Evolutionary conservation across 1,140 invertebrate species (phyloP).

Genomic region (Trichomalopsis sarcophagae): DNA sequence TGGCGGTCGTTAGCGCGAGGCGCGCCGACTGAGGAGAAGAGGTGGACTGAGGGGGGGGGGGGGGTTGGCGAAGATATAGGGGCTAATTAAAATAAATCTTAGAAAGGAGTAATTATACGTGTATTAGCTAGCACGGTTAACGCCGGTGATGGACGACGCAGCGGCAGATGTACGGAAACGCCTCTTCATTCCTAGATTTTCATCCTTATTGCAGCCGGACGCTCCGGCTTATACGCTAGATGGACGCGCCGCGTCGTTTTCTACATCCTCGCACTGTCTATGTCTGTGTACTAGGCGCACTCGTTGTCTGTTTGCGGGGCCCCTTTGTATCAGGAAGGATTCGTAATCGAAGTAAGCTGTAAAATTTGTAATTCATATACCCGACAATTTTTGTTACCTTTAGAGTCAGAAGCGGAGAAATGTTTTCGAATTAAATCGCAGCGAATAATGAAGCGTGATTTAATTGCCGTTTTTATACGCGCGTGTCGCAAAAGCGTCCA

Average conservation of each 20-base stretch:
- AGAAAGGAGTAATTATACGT: slow-evolving; percentile 76
- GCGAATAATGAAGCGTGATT: too few species aligned
- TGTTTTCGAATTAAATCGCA: too few species aligned
- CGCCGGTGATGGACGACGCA: slow-evolving; percentile 72
- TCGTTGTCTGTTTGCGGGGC: neutral
- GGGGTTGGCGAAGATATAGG: slow-evolving; percentile 67
- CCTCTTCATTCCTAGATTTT: slow-evolving; percentile 75
- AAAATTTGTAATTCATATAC: too few species aligned
- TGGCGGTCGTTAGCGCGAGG: slow-evolving; percentile 44
- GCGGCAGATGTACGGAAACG: slow-evolving; percentile 74
- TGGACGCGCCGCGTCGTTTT: slow-evolving; percentile 59
- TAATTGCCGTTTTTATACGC: too few species aligned
- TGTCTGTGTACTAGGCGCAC: neutral
- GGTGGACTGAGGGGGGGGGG: neutral
- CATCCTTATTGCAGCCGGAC: slow-evolving; percentile 62
- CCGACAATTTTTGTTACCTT: too few species aligned
- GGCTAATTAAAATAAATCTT: slow-evolving; percentile 76
- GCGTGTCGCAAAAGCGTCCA: too few species aligned
- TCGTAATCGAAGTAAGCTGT: too few species aligned
- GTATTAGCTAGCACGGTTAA: slow-evolving; percentile 71
- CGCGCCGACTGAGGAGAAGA: neutral
- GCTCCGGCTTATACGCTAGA: slow-evolving; percentile 55
- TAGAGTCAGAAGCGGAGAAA: too few species aligned
- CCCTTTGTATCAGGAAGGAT: neutral
- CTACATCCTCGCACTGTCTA: neutral